Evolutionary conservation across 2,797 vertebrate genomes (phyloP).

Genomic region (Hemibagrus guttatus): DNA sequence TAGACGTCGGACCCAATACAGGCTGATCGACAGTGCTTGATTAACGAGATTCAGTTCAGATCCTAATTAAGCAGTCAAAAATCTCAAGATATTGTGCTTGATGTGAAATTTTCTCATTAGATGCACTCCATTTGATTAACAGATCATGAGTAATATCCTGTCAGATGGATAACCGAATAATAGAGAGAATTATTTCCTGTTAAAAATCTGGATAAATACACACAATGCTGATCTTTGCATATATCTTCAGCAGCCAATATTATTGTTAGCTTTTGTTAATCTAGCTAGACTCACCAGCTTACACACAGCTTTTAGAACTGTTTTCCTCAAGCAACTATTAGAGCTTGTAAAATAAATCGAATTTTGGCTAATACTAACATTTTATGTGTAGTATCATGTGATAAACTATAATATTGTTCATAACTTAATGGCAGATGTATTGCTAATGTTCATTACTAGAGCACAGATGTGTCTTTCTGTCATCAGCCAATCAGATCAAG

Average conservation of each 20-base stretch:
- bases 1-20: not conserved
- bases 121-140: not conserved
- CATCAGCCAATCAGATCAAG: not conserved
- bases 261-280: not conserved
- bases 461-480: not conserved
- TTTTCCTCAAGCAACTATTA: not conserved
- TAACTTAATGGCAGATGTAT: not conserved
- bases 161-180: not conserved
- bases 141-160: not conserved
- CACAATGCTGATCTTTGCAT: not conserved
- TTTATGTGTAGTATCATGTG: not conserved
- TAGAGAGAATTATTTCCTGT: too few relatives aligned
- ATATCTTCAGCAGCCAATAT: not conserved
- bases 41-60: slow-evolving; percentile 8
- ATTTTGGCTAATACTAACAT: not conserved
- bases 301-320: not conserved
- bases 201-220: not conserved
- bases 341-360: not conserved
- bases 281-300: not conserved
- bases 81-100: not conserved
- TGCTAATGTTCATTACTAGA: not conserved
- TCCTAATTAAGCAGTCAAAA: not conserved
- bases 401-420: not conserved
- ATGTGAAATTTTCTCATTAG: not conserved
- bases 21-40: not conserved